Conservation (phyloP, 2,797 vertebrate genomes). For the Sebastes trivittatus region DNA sequence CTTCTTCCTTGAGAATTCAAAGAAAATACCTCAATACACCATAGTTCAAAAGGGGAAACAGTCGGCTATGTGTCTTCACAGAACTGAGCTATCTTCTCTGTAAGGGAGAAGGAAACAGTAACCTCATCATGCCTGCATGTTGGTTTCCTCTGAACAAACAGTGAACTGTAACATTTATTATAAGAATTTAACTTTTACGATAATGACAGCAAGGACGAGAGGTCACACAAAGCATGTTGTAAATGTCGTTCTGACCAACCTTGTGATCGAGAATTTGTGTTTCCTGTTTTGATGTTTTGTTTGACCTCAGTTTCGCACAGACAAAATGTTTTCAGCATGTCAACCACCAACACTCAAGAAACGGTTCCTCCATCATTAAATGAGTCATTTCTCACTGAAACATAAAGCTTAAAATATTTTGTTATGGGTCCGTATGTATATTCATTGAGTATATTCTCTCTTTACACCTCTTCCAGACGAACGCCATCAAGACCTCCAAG, state of each 20-base stretch:
- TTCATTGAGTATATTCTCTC: background rate
- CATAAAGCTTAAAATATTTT: background rate
- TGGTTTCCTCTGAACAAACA: too few species aligned
- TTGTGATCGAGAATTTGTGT: background rate
- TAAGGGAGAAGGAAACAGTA: background rate
- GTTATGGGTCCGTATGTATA: background rate
- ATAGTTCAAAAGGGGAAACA: too few species aligned
- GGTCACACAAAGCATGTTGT: background rate
- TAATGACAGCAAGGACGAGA: background rate
- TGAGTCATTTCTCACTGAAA: background rate
- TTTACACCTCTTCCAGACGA: slow-evolving; percentile 80
- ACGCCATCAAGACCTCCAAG: slow-evolving; percentile 94
- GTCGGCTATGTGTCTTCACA: too few species aligned
- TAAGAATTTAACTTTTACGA: background rate
- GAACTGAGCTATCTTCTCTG: background rate
- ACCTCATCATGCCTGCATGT: too few species aligned
- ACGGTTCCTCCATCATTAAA: background rate
- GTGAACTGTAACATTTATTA: background rate
- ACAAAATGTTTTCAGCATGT: background rate
- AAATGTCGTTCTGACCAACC: background rate
- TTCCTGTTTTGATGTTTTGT: background rate
- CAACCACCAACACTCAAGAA: background rate
- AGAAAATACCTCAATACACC: too few species aligned
- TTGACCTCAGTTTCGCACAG: background rate
- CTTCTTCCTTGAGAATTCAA: fast-evolving